A percentile compares a stretch with the other conserved stretches of the same genome.
phyloP scores from a whole-genome alignment of 2,797 vertebrate species.

The Sebastiscus albofasciatus region DNA sequence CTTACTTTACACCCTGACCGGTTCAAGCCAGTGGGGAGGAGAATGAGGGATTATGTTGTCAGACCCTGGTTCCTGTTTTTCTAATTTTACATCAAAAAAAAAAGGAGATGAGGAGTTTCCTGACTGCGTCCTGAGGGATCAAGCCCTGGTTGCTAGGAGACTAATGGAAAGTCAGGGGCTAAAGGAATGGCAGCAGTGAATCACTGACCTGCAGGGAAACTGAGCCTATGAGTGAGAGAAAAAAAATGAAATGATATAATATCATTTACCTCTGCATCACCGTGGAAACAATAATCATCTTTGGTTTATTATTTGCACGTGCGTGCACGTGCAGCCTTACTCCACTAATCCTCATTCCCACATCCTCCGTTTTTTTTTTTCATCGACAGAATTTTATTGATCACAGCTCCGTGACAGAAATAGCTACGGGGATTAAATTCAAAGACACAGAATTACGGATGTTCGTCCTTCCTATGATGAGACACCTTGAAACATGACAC shows the following conservation, averaged over 20 bases:
- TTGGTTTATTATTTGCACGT: background rate
- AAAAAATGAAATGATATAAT: slow-evolving; percentile 5
- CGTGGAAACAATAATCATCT: background rate
- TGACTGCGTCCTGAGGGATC: slow-evolving; percentile 50
- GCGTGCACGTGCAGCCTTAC: background rate
- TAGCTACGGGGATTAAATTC: background rate
- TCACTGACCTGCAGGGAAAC: slow-evolving; percentile 47
- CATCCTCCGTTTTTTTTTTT: background rate
- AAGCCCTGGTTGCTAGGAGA: slow-evolving; percentile 67
- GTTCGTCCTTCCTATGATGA: background rate
- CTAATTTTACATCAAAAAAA: slow-evolving; percentile 61
- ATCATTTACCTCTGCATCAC: background rate
- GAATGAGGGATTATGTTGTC: slow-evolving; percentile 11
- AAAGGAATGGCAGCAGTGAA: slow-evolving; percentile 61
- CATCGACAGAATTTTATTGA: background rate
- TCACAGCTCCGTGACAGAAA: background rate
- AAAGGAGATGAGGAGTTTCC: slow-evolving; percentile 57
- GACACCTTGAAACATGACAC: background rate
- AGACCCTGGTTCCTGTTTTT: slow-evolving; percentile 59
- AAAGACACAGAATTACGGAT: background rate
- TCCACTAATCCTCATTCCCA: background rate
- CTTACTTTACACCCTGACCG: background rate
- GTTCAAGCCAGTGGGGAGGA: slow-evolving; percentile 5
- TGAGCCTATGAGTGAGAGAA: background rate
- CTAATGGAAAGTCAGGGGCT: slow-evolving; percentile 65